phyloP scores from a whole-genome alignment of 2,113 vertebrate species.

The Podocnemis expansa region DNA sequence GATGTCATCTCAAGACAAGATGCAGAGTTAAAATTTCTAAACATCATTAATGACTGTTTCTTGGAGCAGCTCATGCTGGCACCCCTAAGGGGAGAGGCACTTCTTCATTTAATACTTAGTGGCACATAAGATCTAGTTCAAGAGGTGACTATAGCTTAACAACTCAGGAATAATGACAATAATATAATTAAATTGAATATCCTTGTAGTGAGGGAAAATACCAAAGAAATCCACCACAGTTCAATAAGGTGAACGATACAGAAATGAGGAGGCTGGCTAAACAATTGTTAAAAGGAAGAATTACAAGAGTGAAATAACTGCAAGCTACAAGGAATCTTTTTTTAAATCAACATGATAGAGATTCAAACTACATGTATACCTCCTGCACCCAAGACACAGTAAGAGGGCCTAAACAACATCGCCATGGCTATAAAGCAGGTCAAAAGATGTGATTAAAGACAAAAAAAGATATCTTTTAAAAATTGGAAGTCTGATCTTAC shows the following conservation, averaged over 20 bases:
- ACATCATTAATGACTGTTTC: not conserved
- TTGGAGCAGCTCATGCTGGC: not conserved
- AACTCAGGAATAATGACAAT: not conserved
- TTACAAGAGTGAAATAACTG: not conserved
- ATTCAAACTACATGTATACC: not conserved
- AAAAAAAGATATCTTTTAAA: not conserved
- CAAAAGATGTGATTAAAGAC: not conserved
- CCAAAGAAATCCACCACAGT: not conserved
- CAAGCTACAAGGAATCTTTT: not conserved
- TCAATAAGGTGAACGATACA: too few species aligned
- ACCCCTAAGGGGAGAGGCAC: not conserved
- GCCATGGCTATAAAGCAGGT: not conserved
- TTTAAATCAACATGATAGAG: not conserved
- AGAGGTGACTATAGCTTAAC: not conserved
- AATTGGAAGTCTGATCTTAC: not conserved
- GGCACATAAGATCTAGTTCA: not conserved
- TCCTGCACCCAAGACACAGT: too few species aligned
- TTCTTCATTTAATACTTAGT: not conserved
- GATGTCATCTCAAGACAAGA: not conserved
- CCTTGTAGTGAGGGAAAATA: not conserved
- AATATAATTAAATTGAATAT: not conserved
- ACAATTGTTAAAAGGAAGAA: too few species aligned
- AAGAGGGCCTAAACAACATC: not conserved
- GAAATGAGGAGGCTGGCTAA: too few species aligned
- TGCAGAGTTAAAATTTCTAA: not conserved